Evolutionary conservation across 2,888 invertebrate genomes (phyloP).

Genomic region (Melanostoma mellinum): DNA sequence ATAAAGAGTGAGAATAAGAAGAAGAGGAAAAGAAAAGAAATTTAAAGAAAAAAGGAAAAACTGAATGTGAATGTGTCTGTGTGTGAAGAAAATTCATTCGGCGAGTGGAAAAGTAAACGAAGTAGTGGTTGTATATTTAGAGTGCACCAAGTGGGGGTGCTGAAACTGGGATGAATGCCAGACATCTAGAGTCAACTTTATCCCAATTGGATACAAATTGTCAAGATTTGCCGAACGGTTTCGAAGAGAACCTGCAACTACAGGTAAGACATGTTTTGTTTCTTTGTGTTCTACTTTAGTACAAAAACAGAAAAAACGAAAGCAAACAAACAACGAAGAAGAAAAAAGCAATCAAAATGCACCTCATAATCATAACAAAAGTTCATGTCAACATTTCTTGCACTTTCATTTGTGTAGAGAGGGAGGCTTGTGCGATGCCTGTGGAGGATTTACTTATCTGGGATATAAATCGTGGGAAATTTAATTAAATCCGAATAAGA

Average conservation of each 20-base stretch:
- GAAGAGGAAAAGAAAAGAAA: neutral
- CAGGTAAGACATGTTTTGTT: conserved; percentile 73
- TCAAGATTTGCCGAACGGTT: conserved; percentile 77
- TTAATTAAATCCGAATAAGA: conserved; percentile 32
- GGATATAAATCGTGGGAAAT: conserved; percentile 1
- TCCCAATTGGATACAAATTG: conserved; percentile 80
- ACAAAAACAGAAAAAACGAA: neutral
- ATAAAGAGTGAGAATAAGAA: conserved; percentile 16
- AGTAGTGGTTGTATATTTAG: conserved; percentile 55
- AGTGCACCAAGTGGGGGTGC: conserved; percentile 69
- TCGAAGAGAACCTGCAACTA: conserved; percentile 78
- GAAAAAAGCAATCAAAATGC: neutral
- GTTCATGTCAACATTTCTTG: conserved; percentile 39
- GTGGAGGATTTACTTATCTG: no score
- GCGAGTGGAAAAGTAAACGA: conserved; percentile 55
- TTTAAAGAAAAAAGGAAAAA: conserved; percentile 36
- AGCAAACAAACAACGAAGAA: no score
- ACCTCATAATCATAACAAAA: conserved; percentile 16
- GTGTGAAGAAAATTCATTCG: conserved; percentile 55
- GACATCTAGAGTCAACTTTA: conserved; percentile 79
- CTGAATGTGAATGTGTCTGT: conserved; percentile 67
- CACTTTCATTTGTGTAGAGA: conserved; percentile 9
- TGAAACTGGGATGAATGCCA: conserved; percentile 80
- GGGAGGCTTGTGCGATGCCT: neutral
- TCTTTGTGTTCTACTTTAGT: neutral